A percentile compares a stretch with the other conserved stretches of the same genome.
Conservation (phyloP, 2,888 invertebrate species). For the Drepana falcataria region DNA sequence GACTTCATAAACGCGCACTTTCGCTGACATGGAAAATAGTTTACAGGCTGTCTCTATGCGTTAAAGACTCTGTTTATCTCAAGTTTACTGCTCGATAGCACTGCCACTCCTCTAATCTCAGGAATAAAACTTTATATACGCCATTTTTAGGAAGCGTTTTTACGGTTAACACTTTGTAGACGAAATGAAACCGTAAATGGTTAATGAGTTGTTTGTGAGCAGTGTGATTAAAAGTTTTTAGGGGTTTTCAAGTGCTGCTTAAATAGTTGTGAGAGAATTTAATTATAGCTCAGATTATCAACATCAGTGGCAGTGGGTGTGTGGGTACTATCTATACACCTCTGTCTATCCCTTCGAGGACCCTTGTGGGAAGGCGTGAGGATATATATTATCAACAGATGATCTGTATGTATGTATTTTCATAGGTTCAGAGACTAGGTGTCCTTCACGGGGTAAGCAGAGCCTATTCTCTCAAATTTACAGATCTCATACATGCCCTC, state of each 20-base stretch:
- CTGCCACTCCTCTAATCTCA: constrained; percentile 60
- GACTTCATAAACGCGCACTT: constrained; percentile 62
- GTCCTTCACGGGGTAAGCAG: no score
- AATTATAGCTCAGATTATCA: no score
- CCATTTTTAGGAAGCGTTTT: constrained; percentile 65
- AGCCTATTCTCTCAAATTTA: no score
- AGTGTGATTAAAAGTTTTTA: constrained; percentile 61
- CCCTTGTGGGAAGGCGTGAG: no score
- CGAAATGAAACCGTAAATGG: constrained; percentile 66
- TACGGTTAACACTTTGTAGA: constrained; percentile 65
- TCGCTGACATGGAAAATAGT: constrained; percentile 76
- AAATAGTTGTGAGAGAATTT: no score
- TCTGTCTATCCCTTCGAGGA: no score
- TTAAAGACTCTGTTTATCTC: constrained; percentile 62
- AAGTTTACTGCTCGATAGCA: constrained; percentile 58
- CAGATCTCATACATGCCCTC: no score
- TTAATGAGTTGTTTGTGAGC: constrained; percentile 65
- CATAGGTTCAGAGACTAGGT: no score
- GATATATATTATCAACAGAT: no score
- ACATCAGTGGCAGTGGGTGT: no score
- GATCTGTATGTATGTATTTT: no score
- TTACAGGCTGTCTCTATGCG: constrained; percentile 59
- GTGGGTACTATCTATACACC: no score
- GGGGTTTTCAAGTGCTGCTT: constrained; percentile 40
- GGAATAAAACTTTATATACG: constrained; percentile 70